phyloP scores from a whole-genome alignment of 2,888 invertebrate genomes.

The Pilophorus perplexus region DNA sequence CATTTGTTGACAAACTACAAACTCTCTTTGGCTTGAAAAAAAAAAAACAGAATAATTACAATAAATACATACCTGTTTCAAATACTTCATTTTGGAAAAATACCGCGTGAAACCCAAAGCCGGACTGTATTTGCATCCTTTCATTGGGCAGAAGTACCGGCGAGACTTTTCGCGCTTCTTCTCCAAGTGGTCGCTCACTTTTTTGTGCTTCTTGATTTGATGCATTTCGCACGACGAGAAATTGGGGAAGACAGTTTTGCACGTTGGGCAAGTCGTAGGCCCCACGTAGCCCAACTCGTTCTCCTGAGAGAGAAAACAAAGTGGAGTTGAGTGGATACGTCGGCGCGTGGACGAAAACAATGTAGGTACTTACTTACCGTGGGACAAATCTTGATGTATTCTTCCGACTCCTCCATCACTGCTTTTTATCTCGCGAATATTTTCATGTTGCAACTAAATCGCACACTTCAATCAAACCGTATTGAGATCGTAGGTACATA shows the following conservation, averaged over 20 bases:
- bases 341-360: no score
- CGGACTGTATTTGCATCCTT: slow-evolving; percentile 58
- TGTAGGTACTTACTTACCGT: no score
- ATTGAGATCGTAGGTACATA: no score
- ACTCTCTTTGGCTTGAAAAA: no score
- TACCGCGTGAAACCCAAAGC: slow-evolving; percentile 35
- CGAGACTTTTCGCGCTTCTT: slow-evolving; percentile 50
- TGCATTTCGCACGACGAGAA: slow-evolving; percentile 60
- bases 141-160: slow-evolving; percentile 60
- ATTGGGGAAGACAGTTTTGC: slow-evolving; percentile 56
- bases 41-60: no score
- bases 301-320: slow-evolving; percentile 5
- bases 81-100: slow-evolving; percentile 47
- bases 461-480: no score
- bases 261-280: slow-evolving; percentile 52
- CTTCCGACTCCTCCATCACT: no score
- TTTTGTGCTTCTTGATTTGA: slow-evolving; percentile 58
- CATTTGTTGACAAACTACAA: no score
- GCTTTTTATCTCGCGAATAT: no score
- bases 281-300: slow-evolving; percentile 17
- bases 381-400: no score
- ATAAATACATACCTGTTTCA: slow-evolving; percentile 48
- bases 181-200: slow-evolving; percentile 48
- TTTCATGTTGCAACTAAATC: no score
- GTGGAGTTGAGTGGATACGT: neutral